These are phyloP conservation scores for Reticulitermes lucifugus DNA, from an alignment of 2,888 invertebrate species.

Conservation along the genomic window DNA sequence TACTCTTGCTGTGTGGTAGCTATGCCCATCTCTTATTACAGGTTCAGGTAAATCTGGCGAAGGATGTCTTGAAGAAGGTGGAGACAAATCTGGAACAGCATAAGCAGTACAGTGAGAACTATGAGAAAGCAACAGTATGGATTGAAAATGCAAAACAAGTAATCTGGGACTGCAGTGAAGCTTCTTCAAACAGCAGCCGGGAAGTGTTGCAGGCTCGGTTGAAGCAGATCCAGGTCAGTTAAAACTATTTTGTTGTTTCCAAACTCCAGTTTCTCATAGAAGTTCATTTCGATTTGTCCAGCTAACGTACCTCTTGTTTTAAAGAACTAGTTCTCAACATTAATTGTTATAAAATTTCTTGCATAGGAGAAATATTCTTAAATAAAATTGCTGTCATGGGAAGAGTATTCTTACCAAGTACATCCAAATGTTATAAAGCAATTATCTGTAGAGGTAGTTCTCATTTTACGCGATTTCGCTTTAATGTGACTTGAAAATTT, in stretches of 20 bases:
- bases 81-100: constrained; percentile 91
- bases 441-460: too few species aligned
- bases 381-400: too few species aligned
- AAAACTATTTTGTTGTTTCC: not conserved
- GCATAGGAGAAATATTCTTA: too few species aligned
- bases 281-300: too few species aligned
- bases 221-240: constrained; percentile 65
- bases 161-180: constrained; percentile 83
- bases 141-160: constrained; percentile 88
- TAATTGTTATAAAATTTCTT: too few species aligned
- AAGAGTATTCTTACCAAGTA: too few species aligned
- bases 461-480: too few species aligned
- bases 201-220: constrained; percentile 86
- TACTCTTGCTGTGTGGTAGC: too few species aligned
- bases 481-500: too few species aligned
- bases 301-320: too few species aligned
- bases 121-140: constrained; percentile 84
- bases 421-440: too few species aligned
- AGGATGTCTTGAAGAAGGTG: constrained; percentile 91
- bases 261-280: not conserved
- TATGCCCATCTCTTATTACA: constrained; percentile 53
- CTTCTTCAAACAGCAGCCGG: constrained; percentile 79
- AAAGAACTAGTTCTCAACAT: too few species aligned
- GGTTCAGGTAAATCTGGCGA: constrained; percentile 87
- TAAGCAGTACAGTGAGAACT: constrained; percentile 80